Percentiles rank a stretch among this genome's conserved stretches.
Evolutionary conservation across 2,797 vertebrate species (phyloP).

Genomic region (Pangasius mekongensis): DNA sequence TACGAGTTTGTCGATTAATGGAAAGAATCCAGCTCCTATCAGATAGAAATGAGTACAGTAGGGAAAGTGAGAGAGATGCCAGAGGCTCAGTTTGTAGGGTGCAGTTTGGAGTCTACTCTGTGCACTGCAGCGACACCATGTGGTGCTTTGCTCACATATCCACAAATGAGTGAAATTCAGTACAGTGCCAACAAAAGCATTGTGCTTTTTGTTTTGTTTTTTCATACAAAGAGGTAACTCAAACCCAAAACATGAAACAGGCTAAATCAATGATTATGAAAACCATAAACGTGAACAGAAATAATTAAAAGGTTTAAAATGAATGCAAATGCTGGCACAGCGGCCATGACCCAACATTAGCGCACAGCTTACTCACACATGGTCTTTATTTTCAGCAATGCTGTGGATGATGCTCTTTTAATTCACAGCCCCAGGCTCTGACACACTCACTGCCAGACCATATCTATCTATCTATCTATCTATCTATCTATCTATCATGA

Average conservation of each 20-base stretch:
- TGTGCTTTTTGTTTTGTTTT: too few relatives aligned
- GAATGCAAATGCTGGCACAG: not conserved
- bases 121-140: conserved; percentile 28
- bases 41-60: too few relatives aligned
- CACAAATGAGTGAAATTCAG: not conserved
- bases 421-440: not conserved
- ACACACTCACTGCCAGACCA: not conserved
- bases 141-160: not conserved
- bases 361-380: not conserved
- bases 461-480: too few relatives aligned
- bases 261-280: too few relatives aligned
- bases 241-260: not conserved
- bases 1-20: not conserved
- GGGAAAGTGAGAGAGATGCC: not conserved
- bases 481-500: not conserved
- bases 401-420: not conserved
- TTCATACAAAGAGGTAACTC: not conserved
- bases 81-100: too few relatives aligned
- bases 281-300: not conserved
- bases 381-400: not conserved
- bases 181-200: not conserved
- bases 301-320: too few relatives aligned
- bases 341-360: not conserved
- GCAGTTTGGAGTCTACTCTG: not conserved
- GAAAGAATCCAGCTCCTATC: not conserved